phyloP scores from a whole-genome alignment of 1,140 invertebrate species.

The Metopolophium dirhodum region DNA sequence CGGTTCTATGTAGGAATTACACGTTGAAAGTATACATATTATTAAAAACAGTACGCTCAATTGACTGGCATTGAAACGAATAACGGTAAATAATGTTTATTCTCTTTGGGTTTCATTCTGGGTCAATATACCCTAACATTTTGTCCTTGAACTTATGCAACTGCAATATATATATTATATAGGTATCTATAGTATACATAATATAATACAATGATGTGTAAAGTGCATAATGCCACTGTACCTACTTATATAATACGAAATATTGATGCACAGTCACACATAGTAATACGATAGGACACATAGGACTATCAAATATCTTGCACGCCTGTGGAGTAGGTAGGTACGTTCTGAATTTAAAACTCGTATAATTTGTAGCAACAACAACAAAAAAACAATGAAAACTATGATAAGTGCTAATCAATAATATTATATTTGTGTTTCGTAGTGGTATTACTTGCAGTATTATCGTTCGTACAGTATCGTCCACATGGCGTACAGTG shows the following conservation, averaged over 20 bases:
- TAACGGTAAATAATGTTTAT: neutral
- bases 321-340: too few relatives aligned
- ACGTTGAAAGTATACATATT: neutral
- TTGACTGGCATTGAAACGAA: neutral
- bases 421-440: neutral
- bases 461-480: neutral
- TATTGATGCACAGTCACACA: neutral
- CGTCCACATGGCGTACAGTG: neutral
- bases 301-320: neutral
- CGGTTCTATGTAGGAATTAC: neutral
- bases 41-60: neutral
- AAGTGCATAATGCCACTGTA: constrained; percentile 4
- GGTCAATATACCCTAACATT: neutral
- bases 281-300: neutral
- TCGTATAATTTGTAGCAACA: neutral
- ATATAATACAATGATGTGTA: neutral
- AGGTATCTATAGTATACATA: neutral
- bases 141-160: constrained; percentile 2
- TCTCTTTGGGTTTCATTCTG: neutral
- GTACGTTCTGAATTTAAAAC: neutral
- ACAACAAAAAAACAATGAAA: neutral
- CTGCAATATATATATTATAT: neutral
- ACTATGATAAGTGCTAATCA: neutral
- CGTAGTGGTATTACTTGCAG: neutral
- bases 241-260: neutral